Evolutionary conservation across 2,113 vertebrate species (phyloP).

Genomic region (Cyprinodon tularosa): DNA sequence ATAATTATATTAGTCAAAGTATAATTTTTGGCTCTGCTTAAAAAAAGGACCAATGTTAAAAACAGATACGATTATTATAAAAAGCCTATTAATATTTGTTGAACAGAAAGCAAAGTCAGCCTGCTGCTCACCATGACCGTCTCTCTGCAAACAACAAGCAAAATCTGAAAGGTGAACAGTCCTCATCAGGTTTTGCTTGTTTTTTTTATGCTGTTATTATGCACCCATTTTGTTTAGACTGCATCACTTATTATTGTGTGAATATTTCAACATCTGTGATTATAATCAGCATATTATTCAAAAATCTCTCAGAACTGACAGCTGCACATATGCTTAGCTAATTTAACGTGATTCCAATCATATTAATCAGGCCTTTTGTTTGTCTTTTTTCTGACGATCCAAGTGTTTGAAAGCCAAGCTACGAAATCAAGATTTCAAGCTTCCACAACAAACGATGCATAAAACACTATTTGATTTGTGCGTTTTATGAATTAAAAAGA

Average conservation of each 20-base stretch:
- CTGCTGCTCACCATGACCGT: not conserved
- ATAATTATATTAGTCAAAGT: too few species aligned
- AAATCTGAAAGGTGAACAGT: not conserved
- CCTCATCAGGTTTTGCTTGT: not conserved
- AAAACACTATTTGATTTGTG: not conserved
- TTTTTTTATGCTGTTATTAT: not conserved
- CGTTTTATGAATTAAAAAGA: not conserved
- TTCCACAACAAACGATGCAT: not conserved
- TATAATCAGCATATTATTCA: conserved; percentile 1
- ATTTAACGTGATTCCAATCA: not conserved
- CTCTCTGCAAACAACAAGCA: not conserved
- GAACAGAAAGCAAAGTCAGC: not conserved
- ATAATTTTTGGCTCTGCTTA: not conserved
- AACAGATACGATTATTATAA: not conserved
- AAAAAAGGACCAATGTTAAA: not conserved
- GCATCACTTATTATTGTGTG: not conserved
- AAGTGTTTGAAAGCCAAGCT: not conserved
- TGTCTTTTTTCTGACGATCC: not conserved
- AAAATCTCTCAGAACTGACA: not conserved
- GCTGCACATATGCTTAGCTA: not conserved
- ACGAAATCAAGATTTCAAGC: not conserved
- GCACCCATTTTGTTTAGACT: not conserved
- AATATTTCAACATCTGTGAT: not conserved
- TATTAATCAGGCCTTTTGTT: conserved; percentile 9
- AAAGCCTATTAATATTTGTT: not conserved